A percentile compares a stretch with the other conserved stretches of the same genome.
phyloP scores from a whole-genome alignment of 2,797 vertebrate genomes.

The Psittacula echo region DNA sequence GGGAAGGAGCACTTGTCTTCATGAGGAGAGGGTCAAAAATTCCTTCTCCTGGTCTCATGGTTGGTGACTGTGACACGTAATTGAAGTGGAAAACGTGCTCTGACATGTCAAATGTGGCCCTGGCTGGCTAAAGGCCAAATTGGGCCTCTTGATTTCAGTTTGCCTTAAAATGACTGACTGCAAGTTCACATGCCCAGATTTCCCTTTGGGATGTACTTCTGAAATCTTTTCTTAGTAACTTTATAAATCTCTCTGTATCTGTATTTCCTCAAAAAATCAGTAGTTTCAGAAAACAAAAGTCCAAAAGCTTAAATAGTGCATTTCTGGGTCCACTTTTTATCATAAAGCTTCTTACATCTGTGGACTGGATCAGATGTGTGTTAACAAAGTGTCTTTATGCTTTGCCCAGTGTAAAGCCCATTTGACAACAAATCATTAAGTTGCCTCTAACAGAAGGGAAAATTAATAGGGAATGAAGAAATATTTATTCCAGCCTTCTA shows the following conservation, averaged over 20 bases:
- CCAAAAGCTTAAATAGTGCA: background rate
- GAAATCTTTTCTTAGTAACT: background rate
- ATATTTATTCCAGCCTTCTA: background rate
- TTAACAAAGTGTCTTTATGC: background rate
- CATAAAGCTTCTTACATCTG: background rate
- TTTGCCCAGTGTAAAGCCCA: background rate
- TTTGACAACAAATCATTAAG: background rate
- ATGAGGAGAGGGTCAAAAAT: background rate
- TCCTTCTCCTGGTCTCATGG: background rate
- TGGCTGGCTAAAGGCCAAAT: slow-evolving; percentile 1
- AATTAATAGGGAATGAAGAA: background rate
- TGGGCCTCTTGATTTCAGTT: background rate
- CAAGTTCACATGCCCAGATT: background rate
- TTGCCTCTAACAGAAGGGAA: background rate
- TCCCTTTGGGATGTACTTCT: background rate
- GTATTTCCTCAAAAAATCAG: background rate
- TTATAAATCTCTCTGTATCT: background rate
- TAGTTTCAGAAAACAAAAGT: background rate
- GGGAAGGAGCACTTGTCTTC: background rate
- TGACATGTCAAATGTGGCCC: slow-evolving; percentile 27
- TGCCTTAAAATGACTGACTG: slow-evolving; percentile 29
- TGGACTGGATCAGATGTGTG: background rate
- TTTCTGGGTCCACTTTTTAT: background rate
- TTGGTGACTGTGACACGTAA: background rate
- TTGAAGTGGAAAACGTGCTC: slow-evolving; percentile 43